These are phyloP conservation scores for Eulemur albifrons DNA, from an alignment of 2,797 vertebrate genomes.

Conservation along the genomic window DNA sequence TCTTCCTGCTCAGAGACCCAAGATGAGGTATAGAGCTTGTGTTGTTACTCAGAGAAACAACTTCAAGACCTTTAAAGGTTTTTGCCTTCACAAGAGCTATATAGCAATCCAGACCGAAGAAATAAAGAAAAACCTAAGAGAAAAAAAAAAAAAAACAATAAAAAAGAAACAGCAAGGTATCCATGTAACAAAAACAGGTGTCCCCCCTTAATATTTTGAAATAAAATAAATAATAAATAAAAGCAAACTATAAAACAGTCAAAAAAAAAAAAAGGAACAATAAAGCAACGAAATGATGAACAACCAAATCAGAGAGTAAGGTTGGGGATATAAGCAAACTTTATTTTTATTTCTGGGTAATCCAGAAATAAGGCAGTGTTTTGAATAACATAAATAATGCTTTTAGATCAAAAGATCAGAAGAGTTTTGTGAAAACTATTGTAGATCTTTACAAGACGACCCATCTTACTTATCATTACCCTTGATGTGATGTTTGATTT, in stretches of 20 bases:
- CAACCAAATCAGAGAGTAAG: not conserved
- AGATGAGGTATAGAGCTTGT: not conserved
- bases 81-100: not conserved
- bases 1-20: not conserved
- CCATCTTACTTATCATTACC: not conserved
- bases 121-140: not conserved
- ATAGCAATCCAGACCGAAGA: not conserved
- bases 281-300: not conserved
- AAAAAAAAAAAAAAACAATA: not conserved
- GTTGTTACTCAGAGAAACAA: not conserved
- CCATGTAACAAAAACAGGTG: not conserved
- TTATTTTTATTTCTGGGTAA: conserved; percentile 10
- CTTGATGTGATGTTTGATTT: not conserved
- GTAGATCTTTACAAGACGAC: not conserved
- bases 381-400: not conserved
- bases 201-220: not conserved
- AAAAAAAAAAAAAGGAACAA: not conserved
- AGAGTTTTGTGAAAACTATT: not conserved
- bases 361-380: not conserved
- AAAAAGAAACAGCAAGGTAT: not conserved
- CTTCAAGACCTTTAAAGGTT: not conserved
- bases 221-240: not conserved
- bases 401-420: not conserved
- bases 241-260: not conserved
- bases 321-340: not conserved